Conservation (phyloP, 2,797 vertebrate species). For the Galaxias olidus region DNA sequence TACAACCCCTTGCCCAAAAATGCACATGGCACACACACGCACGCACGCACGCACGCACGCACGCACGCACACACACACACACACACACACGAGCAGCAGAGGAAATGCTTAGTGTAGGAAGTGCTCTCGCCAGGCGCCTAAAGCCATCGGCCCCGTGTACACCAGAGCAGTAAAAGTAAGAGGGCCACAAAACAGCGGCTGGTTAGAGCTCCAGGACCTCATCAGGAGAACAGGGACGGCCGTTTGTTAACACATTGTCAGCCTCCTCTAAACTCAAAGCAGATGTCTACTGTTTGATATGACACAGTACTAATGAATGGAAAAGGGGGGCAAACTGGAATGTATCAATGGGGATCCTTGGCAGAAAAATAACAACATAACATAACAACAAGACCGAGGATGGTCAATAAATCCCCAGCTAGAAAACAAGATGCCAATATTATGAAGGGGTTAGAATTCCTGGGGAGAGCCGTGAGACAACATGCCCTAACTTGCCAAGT, state of each 20-base stretch:
- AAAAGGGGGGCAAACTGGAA: no score
- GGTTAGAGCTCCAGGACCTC: slow-evolving; percentile 4
- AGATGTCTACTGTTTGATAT: no score
- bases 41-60: slow-evolving; percentile 1
- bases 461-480: slow-evolving; percentile 15
- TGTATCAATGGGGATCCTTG: no score
- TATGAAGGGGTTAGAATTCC: slow-evolving; percentile 46
- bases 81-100: background rate
- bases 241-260: slow-evolving; percentile 8
- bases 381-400: no score
- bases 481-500: slow-evolving; percentile 46
- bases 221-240: slow-evolving; percentile 26
- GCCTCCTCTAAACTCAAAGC: slow-evolving; percentile 15
- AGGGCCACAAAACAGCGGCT: slow-evolving; percentile 47
- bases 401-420: background rate
- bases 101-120: slow-evolving; percentile 24
- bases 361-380: no score
- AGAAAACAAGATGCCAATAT: background rate
- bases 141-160: slow-evolving; percentile 11
- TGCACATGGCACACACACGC: background rate
- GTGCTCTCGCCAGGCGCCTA: slow-evolving; percentile 19
- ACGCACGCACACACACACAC: slow-evolving; percentile 12
- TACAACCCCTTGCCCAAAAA: background rate
- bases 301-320: no score
- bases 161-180: slow-evolving; percentile 31